Evolutionary conservation across 2,113 vertebrate genomes (phyloP), one percentile per base, ranked within the genome.

Genomic region (Pristiophorus japonicus): DNA sequence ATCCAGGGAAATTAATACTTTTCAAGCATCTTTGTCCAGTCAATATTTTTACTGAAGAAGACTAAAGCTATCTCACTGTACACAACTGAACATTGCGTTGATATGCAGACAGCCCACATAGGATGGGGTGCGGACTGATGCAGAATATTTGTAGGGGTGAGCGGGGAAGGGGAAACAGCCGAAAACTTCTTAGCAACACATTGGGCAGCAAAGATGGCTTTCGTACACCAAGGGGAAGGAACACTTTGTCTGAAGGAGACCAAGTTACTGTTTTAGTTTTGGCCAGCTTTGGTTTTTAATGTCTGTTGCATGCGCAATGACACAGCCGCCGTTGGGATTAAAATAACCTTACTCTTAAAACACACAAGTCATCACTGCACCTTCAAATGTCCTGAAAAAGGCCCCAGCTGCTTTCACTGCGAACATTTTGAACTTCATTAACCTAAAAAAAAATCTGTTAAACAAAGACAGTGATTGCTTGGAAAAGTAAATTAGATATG

Each of bases 341-440:
- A n/a, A n/a, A n/a, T n/a, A n/a, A n/a, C n/a, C n/a, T n/a, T n/a
- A n/a, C n/a, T n/a, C n/a, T n/a, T n/a, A n/a, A n/a, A n/a, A n/a
- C n/a, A n/a, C n/a, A n/a, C n/a, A n/a, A n/a, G n/a, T n/a, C n/a
- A n/a, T n/a, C n/a, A n/a, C n/a, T n/a, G n/a, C n/a, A n/a, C n/a
- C n/a, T n/a, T n/a, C n/a, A n/a, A n/a, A n/a, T n/a, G n/a, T n/a
- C n/a, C n/a, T n/a, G n/a, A n/a, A n/a, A n/a, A n/a, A n/a, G n/a
- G n/a, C n/a, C 70, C 93, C 38, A 70, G 22, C n/a, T 70, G 66
- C 34, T 94, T 51, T 45, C 38, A 1, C 66, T 70, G 93, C 7
- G 73, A 70, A 94, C 24, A 51, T 67, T 94, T 94, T 70, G 66
- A 94, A 70, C 66, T 51, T 94, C 66, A 94, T 94, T 70, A 94